These are phyloP conservation scores for Chrysomallon squamiferum DNA, from an alignment of 1,140 invertebrate species.

Conservation along the genomic window DNA sequence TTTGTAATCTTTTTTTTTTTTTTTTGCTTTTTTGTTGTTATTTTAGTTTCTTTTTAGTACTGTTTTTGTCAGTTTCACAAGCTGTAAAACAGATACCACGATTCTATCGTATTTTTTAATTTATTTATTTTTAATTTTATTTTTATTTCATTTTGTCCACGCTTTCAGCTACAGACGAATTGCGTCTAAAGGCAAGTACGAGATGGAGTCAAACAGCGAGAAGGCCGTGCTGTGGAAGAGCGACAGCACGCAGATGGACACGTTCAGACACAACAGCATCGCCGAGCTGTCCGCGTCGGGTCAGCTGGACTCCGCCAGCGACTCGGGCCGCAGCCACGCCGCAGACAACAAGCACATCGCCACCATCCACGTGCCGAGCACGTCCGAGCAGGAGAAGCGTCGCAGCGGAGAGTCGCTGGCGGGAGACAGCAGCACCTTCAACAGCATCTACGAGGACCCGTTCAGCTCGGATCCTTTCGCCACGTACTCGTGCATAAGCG, in stretches of 20 bases:
- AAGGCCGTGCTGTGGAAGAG: neutral
- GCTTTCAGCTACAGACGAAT: slow-evolving; percentile 4
- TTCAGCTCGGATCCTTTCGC: neutral
- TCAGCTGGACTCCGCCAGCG: neutral
- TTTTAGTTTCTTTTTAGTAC: too few relatives aligned
- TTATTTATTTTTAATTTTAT: too few relatives aligned
- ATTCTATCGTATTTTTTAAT: too few relatives aligned
- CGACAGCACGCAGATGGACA: neutral
- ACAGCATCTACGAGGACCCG: neutral
- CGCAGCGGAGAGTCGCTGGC: neutral
- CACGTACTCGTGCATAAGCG: neutral
- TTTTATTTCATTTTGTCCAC: too few relatives aligned
- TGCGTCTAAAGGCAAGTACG: neutral
- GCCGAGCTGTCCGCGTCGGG: neutral
- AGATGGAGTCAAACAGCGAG: neutral
- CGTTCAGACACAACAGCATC: neutral
- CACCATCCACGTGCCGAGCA: neutral
- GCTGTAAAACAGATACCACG: too few relatives aligned
- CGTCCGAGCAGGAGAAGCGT: neutral
- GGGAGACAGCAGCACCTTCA: neutral
- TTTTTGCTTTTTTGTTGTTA: too few relatives aligned
- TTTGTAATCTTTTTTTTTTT: too few relatives aligned
- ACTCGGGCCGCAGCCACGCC: neutral
- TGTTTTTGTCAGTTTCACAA: too few relatives aligned
- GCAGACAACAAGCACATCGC: neutral